Percentiles rank a stretch among this genome's conserved stretches.
phyloP scores from a whole-genome alignment of 2,888 invertebrate genomes.

The Dynastes grantii region DNA sequence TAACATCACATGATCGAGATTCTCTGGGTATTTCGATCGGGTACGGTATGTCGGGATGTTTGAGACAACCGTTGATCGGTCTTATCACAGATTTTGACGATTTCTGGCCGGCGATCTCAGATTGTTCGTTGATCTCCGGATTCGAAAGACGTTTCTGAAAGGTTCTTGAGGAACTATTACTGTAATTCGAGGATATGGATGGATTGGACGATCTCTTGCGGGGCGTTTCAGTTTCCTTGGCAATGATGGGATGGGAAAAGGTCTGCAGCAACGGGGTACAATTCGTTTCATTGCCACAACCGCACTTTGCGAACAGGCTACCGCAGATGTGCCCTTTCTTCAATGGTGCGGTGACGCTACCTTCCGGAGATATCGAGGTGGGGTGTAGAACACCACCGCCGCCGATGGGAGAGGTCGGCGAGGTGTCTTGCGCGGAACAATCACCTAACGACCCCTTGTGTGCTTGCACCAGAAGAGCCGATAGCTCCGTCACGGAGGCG shows the following conservation, averaged over 20 bases:
- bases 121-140: conserved; percentile 56
- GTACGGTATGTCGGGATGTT: conserved; percentile 68
- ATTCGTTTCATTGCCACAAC: conserved; percentile 63
- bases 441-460: conserved; percentile 60
- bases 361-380: conserved; percentile 41
- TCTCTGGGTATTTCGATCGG: conserved; percentile 61
- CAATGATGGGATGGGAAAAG: conserved; percentile 53
- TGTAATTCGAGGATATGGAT: conserved; percentile 2
- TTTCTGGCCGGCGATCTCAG: conserved; percentile 44
- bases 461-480: conserved; percentile 64
- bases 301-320: conserved; percentile 70
- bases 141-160: conserved; percentile 58
- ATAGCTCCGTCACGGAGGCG: conserved; percentile 60
- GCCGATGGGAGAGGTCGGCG: neutral
- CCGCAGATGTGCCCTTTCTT: conserved; percentile 69
- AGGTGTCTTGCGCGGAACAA: conserved; percentile 53
- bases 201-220: conserved; percentile 54
- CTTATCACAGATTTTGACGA: conserved; percentile 41
- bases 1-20: conserved; percentile 56
- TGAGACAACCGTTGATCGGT: conserved; percentile 59
- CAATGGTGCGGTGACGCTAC: conserved; percentile 54
- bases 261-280: conserved; percentile 54
- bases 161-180: neutral
- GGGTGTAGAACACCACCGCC: too few relatives aligned
- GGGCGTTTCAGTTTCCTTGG: conserved; percentile 30